Conservation (phyloP, 2,797 vertebrate species). For the Danio kyathit region DNA sequence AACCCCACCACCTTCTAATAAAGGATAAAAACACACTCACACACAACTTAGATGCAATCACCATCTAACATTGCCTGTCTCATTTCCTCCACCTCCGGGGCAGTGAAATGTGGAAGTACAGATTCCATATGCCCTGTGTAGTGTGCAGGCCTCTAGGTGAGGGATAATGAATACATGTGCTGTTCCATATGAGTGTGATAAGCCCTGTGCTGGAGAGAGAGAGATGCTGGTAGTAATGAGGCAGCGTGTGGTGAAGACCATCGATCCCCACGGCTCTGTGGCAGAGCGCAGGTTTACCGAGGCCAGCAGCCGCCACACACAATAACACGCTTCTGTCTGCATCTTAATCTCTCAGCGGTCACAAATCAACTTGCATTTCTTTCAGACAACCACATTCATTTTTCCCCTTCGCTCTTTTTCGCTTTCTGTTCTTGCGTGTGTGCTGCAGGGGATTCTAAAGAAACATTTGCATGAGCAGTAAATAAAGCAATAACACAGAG, state of each 20-base stretch:
- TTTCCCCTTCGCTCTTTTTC: neutral
- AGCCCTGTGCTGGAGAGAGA: neutral
- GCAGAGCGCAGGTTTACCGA: slow-evolving; percentile 49
- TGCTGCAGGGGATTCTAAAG: slow-evolving; percentile 22
- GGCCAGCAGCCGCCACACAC: slow-evolving; percentile 35
- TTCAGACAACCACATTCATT: slow-evolving; percentile 12
- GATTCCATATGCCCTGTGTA: slow-evolving; percentile 23
- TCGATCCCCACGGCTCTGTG: slow-evolving; percentile 54
- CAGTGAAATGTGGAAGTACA: slow-evolving; percentile 34
- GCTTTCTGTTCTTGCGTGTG: slow-evolving; percentile 21
- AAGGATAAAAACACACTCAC: neutral
- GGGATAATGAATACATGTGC: slow-evolving; percentile 59
- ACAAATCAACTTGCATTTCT: slow-evolving; percentile 38
- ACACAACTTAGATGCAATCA: slow-evolving; percentile 5
- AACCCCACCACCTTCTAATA: slow-evolving; percentile 32
- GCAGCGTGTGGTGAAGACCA: slow-evolving; percentile 46
- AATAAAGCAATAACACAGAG: slow-evolving; percentile 42
- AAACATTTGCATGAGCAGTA: slow-evolving; percentile 26
- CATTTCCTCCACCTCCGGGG: slow-evolving; percentile 29
- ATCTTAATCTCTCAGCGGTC: slow-evolving; percentile 60
- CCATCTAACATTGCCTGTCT: slow-evolving; percentile 6
- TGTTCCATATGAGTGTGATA: slow-evolving; percentile 59
- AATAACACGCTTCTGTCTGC: slow-evolving; percentile 57
- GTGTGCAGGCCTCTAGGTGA: slow-evolving; percentile 51
- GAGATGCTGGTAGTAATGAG: slow-evolving; percentile 57